These are phyloP conservation scores for Ormia ochracea DNA, from an alignment of 2,888 invertebrate species.

Conservation along the genomic window DNA sequence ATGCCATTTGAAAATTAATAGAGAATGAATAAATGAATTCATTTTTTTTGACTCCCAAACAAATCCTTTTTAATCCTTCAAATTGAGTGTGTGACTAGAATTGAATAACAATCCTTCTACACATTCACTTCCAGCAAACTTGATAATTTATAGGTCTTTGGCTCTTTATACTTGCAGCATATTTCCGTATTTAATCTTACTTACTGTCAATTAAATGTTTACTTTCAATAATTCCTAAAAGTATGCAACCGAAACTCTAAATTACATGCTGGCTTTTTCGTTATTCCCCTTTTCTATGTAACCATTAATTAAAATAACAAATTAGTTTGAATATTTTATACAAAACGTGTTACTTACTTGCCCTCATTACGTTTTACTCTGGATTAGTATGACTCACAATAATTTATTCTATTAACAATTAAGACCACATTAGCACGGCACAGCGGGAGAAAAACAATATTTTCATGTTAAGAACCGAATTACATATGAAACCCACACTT, in stretches of 20 bases:
- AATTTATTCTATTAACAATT: conserved; percentile 15
- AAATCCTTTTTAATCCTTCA: too few relatives aligned
- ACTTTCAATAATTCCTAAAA: conserved; percentile 8
- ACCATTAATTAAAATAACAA: conserved; percentile 34
- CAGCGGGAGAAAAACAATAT: not conserved
- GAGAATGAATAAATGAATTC: too few relatives aligned
- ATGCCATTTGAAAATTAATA: too few relatives aligned
- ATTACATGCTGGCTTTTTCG: not conserved
- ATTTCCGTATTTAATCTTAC: not conserved
- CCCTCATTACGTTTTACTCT: not conserved
- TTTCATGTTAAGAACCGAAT: not conserved
- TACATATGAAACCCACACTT: not conserved
- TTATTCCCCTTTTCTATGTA: not conserved
- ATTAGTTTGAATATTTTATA: not conserved
- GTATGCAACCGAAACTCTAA: not conserved
- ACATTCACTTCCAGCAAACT: too few relatives aligned
- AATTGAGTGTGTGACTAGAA: too few relatives aligned
- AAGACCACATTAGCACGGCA: not conserved
- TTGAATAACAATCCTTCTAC: too few relatives aligned
- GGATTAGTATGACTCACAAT: not conserved
- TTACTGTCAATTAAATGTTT: not conserved
- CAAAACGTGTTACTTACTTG: not conserved
- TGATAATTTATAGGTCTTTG: too few relatives aligned
- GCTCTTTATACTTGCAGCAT: not conserved
- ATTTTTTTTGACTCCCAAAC: too few relatives aligned